Evolutionary conservation across 1,140 invertebrate genomes (phyloP), one percentile per base, ranked within the genome.

Genomic region (Eueides isabella): DNA sequence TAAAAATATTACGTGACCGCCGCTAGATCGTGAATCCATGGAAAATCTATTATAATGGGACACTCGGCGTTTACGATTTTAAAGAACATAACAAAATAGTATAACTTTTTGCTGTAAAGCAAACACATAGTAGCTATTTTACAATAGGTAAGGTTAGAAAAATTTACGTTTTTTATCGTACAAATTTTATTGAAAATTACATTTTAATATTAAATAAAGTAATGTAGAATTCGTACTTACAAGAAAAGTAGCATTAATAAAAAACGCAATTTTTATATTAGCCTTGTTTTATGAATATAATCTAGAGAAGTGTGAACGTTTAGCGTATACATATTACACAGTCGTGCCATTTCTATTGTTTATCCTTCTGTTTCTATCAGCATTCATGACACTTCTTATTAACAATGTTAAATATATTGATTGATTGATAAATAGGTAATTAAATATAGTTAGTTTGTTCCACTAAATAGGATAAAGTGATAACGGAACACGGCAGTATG

Each of bases 1-100:
- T 72, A n/a, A 76, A 72, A 68, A 72, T 68, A 72, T 76, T 76
- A 76, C 74, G 70, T 76, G 70, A 72, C 67, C 11, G 30, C 29
- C 28, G 61, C 35, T 29, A 75, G 69, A 63, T 67, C 64, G 70
- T 72, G 68, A 30, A 62, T 44, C 55, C 68, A 68, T 67, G 74
- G 61, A 67, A 35, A 67, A 75, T 75, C 62, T 67, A 61, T 66
- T 75, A 63, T 67, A 71, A 71, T 75, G 48, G 33, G 35, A 62
- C 19, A 62, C 66, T 31, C 31, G 55, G n/a, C 41, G 41, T 55
- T 55, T 26, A 55, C 48, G 9, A 55, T 55, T 55, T 55, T 26
- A 26, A 23, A 55, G 19, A 55, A 55, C 48, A 55, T 55, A 55
- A 55, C 48, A 55, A 23, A 55, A 55, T 55, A 55, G 48, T 55